Conservation (phyloP, 2,113 vertebrate genomes). For the Phalacrocorax carbo region DNA sequence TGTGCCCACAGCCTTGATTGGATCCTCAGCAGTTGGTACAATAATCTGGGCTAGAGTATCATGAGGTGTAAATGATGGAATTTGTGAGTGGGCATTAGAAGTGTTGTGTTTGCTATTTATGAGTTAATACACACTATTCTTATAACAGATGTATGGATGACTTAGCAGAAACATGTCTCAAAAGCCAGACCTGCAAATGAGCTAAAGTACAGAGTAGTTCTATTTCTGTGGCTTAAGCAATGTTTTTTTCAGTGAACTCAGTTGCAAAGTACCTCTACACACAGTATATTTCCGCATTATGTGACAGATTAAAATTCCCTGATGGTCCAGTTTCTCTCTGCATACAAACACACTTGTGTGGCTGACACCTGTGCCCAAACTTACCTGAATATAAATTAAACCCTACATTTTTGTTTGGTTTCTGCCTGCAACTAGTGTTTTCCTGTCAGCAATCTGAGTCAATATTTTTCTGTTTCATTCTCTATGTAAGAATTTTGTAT, state of each 20-base stretch:
- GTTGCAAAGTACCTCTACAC: neutral
- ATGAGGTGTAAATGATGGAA: neutral
- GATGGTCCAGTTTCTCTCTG: slow-evolving; percentile 1
- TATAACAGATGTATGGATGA: neutral
- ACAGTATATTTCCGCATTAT: neutral
- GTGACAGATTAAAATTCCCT: slow-evolving; percentile 14
- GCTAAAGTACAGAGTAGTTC: neutral
- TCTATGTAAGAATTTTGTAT: neutral
- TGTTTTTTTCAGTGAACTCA: neutral
- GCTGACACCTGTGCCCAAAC: neutral
- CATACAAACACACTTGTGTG: slow-evolving; percentile 27
- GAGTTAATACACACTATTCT: neutral
- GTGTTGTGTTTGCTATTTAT: neutral
- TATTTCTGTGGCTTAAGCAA: slow-evolving; percentile 13
- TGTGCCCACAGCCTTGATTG: neutral
- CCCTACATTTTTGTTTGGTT: neutral
- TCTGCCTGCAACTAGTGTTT: neutral
- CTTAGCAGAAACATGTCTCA: neutral
- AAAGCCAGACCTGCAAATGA: neutral
- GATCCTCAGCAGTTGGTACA: neutral
- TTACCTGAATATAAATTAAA: slow-evolving; percentile 30
- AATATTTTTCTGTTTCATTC: neutral
- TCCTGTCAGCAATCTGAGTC: neutral
- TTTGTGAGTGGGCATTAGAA: neutral
- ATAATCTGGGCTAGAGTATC: neutral